Percentiles rank a stretch among this genome's conserved stretches.
phyloP scores from a whole-genome alignment of 2,888 invertebrate species.

The Drosophila borealis region DNA sequence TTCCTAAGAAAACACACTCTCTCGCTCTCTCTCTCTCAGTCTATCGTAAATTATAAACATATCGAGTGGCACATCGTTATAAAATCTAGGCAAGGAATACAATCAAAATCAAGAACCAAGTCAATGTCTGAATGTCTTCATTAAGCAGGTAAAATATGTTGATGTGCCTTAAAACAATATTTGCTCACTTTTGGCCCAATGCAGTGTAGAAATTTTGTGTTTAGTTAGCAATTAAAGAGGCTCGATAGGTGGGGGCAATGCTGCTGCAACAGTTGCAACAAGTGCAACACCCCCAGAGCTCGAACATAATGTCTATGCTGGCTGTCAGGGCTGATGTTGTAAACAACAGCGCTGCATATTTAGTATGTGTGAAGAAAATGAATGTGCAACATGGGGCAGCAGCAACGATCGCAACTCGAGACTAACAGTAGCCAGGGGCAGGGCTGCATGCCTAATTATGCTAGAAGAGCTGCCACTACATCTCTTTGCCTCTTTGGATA shows the following conservation, averaged over 20 bases:
- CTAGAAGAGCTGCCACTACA: conserved; percentile 22
- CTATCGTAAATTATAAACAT: conserved; percentile 77
- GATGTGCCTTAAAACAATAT: conserved; percentile 77
- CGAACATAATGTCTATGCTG: conserved; percentile 49
- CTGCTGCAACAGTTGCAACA: conserved; percentile 25
- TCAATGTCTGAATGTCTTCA: conserved; percentile 42
- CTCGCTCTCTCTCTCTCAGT: background rate
- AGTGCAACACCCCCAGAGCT: conserved; percentile 21
- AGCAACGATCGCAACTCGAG: conserved; percentile 37
- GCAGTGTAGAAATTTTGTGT: conserved; percentile 55
- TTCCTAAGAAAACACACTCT: conserved; percentile 19
- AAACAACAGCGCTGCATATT: conserved; percentile 78
- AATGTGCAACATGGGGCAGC: conserved; percentile 58
- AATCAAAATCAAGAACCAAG: conserved; percentile 22
- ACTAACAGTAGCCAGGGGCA: conserved; percentile 65
- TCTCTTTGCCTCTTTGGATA: background rate
- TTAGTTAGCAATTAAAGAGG: conserved; percentile 73
- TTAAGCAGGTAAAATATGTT: conserved; percentile 70
- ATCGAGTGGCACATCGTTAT: conserved; percentile 70
- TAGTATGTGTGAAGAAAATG: conserved; percentile 79
- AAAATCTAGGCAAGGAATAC: conserved; percentile 51
- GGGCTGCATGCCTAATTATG: conserved; percentile 62
- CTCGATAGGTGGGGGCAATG: conserved; percentile 10
- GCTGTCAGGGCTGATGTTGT: conserved; percentile 59
- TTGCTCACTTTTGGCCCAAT: conserved; percentile 56